Conservation (phyloP, 2,113 vertebrate genomes). For the Chaetura pelagica region DNA sequence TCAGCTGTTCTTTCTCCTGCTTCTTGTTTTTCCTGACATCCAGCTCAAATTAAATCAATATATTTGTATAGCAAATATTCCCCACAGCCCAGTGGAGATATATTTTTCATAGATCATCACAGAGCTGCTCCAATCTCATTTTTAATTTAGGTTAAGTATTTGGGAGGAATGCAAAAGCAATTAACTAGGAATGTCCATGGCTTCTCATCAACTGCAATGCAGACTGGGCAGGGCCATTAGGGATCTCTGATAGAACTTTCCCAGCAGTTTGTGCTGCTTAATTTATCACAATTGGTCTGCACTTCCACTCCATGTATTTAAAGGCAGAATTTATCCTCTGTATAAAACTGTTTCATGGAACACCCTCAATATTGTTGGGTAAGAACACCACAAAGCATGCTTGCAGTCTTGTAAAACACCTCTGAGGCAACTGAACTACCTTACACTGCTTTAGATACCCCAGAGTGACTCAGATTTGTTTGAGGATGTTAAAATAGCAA, state of each 20-base stretch:
- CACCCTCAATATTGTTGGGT: neutral
- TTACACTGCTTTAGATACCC: neutral
- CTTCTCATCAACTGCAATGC: neutral
- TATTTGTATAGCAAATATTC: neutral
- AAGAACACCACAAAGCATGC: too few relatives aligned
- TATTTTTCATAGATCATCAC: neutral
- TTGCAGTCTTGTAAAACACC: neutral
- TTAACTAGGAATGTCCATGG: neutral
- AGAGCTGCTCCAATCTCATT: neutral
- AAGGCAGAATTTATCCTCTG: neutral
- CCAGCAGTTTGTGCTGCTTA: neutral
- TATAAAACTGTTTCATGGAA: neutral
- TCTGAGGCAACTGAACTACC: neutral
- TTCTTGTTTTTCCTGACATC: neutral
- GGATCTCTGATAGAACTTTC: neutral
- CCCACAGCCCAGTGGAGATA: neutral
- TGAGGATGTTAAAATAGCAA: neutral
- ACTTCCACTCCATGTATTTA: neutral
- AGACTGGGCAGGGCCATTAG: neutral
- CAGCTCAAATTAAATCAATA: neutral
- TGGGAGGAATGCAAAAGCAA: neutral
- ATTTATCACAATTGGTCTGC: neutral
- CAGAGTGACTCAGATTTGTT: fast-evolving
- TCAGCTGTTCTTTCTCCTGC: neutral
- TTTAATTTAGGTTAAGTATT: neutral